Evolutionary conservation across 2,797 vertebrate species (phyloP), one percentile per base, ranked within the genome.

Genomic region (Leptodactylus fallax): DNA sequence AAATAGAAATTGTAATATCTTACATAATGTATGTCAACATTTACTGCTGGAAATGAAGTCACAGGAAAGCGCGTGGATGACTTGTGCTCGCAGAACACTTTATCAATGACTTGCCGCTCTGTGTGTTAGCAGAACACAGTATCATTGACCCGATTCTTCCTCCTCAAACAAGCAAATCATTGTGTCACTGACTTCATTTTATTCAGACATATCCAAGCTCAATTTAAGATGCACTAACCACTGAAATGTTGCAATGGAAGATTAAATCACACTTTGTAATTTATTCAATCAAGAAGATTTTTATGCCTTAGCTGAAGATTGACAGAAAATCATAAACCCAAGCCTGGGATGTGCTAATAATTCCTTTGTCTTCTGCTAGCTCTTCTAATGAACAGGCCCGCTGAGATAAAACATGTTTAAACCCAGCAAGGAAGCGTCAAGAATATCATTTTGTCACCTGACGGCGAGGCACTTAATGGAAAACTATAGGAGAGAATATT

Each of bases 111-210:
- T 27, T 13, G 14, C 3, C 14, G 49, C 83, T 67, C 79, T 23
- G 60, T 45, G 27, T 27, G 84, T 85, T 80, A 81, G 69, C 27
- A 45, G 67, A 81, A 77, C 79, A 78, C 69, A 47, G 84, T 67
- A 77, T 71, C 79, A 83, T 60, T 89, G 87, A 86, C 78, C 84
- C 58, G n/a, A 79, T 82, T 86, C 85, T 86, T 86, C 67, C 63
- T 79, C 80, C 82, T 89, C 85, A 79, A 86, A 77, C 69, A 89
- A 83, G 88, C 88, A 86, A 89, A 86, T 83, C 84, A 86, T 55
- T 79, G 55, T 86, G 88, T 89, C 88, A 86, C 23, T 83, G 84
- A 86, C 84, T 86, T 86, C 71, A 86, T 89, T 89, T 71, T 86
- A 86, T 78, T 71, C 79, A 10, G 25, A 12, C 45, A 74, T 23